Evolutionary conservation across 2,113 vertebrate genomes (phyloP), one percentile per base, ranked within the genome.

Genomic region (Rhynchomys soricoides): DNA sequence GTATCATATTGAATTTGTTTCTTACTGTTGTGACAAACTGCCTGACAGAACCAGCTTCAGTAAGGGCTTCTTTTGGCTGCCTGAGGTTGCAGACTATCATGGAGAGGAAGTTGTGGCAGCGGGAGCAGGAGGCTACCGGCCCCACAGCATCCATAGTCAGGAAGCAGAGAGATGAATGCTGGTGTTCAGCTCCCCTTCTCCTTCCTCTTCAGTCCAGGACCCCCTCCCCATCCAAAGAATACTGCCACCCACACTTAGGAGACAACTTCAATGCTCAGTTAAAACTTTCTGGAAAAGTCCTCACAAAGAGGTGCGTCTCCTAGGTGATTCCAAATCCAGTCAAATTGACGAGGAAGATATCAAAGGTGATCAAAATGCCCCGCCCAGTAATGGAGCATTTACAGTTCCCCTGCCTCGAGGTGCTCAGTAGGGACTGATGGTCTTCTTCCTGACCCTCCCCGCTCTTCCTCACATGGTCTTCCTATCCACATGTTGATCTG

Each of bases 341-440:
- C 68, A 55, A 7, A 26, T 19, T 1, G n/a, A 40, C 50, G 21
- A 73, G 50, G 22, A 55, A 88, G 50, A 73, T 15, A 37, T 55
- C 86, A 19, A 5, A 7, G 34, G 87, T 22, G 26, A n/a, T 4
- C 43, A 3, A 0, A 24, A 34, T 0, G 2, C 0, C 66, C 10
- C 21, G 26, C 21, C n/a, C 79, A 0, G 3, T 0, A 0, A 22
- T 0, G 31, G 43, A 1, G 0, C 43, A 0, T 3, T 11, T n/a
- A 75, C 64, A 0, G 17, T 40, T 31, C 7, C 1, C 57, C 52
- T 40, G 21, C 10, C 2, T 0, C 1, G 0, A 34, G 1, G 62
- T 22, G 6, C 31, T 52, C 3, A 0, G 26, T 11, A 1, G 2
- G 43, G 71, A 7, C 6, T 1, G 13, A 11, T 4, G 59, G 43